Base-by-base conservation (phyloP, 2,888 invertebrate species). In the Oasisia sp. region DNA sequence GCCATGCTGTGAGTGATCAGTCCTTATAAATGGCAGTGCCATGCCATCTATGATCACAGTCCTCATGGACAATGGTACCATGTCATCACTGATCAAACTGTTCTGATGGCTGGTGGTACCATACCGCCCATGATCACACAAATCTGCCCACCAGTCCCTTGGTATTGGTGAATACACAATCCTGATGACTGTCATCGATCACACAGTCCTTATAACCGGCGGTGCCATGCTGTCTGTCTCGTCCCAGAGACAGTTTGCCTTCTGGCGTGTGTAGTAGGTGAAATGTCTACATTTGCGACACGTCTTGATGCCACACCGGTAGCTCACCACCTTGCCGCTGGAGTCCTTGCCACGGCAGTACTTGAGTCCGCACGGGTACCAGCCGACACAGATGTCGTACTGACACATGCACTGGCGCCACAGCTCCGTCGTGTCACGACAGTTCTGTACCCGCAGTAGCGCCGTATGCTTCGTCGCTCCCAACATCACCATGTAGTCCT, bases 311-410 rank as follows among this genome's bases (percentile, higher is more conserved):
- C 99, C 99, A 96, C 99, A 99, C 92, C 99, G 97, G 97, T 99
- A 99, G 92, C 97, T 97, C 94, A 97, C 97, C 8, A 91, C 74
- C 97, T 96, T 97, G 96, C 97, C 97, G 94, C 97, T 97, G 32
- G 96, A 96, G 91, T 97, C 97, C 96, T 98, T 98, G 91, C 98
- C 98, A 95, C 98, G 98, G 97, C 99, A 99, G 97, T 98, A 99
- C 96, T 99, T 99, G 90, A 99, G 97, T 38, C 98, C 98, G 96
- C 99, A 99, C 0, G 99, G 99, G 96, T 98, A 99, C 99, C 99
- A 99, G 92, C 98, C 98, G 92, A 99, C 98, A 96, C 98, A 98
- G 93, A 98, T 97, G 97, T 98, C 98, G 94, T 98, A 93, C 32
- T 93, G 93, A 91, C 94, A 94, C 12, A 91, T n/a, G 74, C 94